Evolutionary conservation across 2,888 invertebrate genomes (phyloP), one percentile per base, ranked within the genome.

Genomic region (Hymenopus coronatus): DNA sequence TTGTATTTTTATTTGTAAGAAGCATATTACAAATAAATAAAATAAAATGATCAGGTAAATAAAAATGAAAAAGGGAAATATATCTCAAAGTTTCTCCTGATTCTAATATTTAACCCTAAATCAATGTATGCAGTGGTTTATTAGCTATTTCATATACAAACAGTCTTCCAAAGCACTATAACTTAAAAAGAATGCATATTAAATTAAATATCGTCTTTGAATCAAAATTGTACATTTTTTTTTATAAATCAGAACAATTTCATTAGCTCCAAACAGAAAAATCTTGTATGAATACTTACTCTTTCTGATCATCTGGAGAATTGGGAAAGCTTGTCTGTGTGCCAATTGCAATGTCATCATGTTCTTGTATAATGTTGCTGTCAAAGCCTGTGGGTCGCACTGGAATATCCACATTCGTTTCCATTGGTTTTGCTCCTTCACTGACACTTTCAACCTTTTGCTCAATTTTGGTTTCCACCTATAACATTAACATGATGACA

Each of bases 271-370:
- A 46, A n/a, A 87, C n/a, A 82, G 85, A 83, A 28, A 30, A 12
- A 1, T 9, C 12, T 1, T 12, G 28, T 28, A 9, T 25, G n/a
- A 81, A 1, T 30, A 90, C 90, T 90, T 87, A 90, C 90, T 90
- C 89, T 82, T 90, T 90, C 14, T 89, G 88, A n/a, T 33, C 28
- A 1, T 81, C 87, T 28, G 86, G 86, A 81, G 81, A 14, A 28
- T 14, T 70, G 30, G 70, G 81, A 81, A 91, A 89, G 87, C 91
- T 91, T 0, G 91, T 90, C 88, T 91, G 91, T n/a, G 91, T 91
- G 84, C 89, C 90, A 12, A 90, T 90, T 81, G 88, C 91, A 33
- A 90, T 90, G 84, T 91, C 91, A 30, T 90, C 20, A 70, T 70
- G 54, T 70, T 70, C 54, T 6, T 70, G 54, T 20, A 70, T 70